Percentiles rank a stretch among this genome's conserved stretches.
Conservation (phyloP, 2,888 invertebrate species). For the Disparrhopalites patrizii region DNA sequence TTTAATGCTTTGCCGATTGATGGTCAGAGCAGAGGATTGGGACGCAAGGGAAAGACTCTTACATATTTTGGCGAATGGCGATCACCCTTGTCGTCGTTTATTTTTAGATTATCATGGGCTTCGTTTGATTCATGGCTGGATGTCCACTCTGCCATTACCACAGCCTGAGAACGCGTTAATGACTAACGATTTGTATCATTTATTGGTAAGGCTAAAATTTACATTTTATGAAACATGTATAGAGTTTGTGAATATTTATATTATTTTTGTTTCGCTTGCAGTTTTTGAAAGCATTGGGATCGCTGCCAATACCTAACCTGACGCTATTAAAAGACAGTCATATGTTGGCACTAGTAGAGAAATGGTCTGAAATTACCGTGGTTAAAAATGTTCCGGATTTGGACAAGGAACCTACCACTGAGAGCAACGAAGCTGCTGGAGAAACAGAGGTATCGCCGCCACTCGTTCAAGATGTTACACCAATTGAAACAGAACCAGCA, state of each 20-base stretch:
- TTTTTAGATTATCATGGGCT: conserved; percentile 93
- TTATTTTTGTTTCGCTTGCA: conserved; percentile 50
- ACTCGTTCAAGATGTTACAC: conserved; percentile 15
- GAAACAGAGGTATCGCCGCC: too few species aligned
- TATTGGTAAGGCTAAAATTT: conserved; percentile 27
- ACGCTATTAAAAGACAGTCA: conserved; percentile 89
- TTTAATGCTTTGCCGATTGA: conserved; percentile 78
- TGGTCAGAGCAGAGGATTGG: conserved; percentile 84
- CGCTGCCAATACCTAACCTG: conserved; percentile 87
- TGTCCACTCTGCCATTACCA: conserved; percentile 52
- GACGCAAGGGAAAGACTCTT: conserved; percentile 68
- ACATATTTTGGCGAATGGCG: conserved; percentile 71
- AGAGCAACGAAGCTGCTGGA: not conserved
- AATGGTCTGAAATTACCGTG: conserved; percentile 59
- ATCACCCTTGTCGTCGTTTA: conserved; percentile 74
- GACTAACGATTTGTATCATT: conserved; percentile 19
- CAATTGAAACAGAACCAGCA: conserved; percentile 1
- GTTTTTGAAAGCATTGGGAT: conserved; percentile 74
- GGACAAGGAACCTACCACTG: not conserved
- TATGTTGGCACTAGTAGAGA: conserved; percentile 76
- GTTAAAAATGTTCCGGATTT: not conserved
- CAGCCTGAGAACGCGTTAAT: not conserved
- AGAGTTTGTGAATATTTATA: not conserved
- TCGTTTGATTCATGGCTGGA: conserved; percentile 86
- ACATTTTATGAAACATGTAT: conserved; percentile 4